Conservation (phyloP, 2,888 invertebrate species). For the Thelaira solivaga region DNA sequence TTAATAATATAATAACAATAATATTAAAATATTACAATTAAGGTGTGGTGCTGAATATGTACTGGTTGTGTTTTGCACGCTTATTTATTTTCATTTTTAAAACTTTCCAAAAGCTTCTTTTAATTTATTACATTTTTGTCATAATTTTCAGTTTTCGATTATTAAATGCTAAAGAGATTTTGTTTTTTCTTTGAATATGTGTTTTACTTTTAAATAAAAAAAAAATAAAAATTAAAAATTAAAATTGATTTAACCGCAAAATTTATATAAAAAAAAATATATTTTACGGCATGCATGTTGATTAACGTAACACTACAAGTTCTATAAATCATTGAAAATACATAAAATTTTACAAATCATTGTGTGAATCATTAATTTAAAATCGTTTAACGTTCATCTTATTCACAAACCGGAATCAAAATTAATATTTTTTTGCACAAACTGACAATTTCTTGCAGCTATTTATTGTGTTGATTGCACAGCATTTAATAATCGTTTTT, state of each 20-base stretch:
- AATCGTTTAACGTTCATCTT: slow-evolving; percentile 46
- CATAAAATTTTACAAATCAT: slow-evolving; percentile 4
- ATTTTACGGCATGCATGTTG: no score
- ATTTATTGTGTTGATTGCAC: slow-evolving; percentile 54
- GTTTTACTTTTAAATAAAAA: no score
- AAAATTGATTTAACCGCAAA: no score
- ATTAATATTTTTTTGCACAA: neutral
- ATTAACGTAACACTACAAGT: slow-evolving; percentile 2
- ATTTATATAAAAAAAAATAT: no score
- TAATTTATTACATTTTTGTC: slow-evolving; percentile 19
- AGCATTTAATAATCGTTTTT: slow-evolving; percentile 49
- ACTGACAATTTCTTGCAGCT: slow-evolving; percentile 39
- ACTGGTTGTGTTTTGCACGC: slow-evolving; percentile 14
- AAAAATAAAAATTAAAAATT: no score
- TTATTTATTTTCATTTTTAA: neutral
- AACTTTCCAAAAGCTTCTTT: slow-evolving; percentile 37
- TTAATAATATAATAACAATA: no score
- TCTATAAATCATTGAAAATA: neutral
- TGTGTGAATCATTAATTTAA: slow-evolving; percentile 48
- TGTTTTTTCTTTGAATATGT: no score
- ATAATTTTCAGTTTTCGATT: slow-evolving; percentile 17
- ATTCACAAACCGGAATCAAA: slow-evolving; percentile 51
- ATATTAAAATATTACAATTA: slow-evolving; percentile 39
- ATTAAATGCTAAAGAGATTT: slow-evolving; percentile 14
- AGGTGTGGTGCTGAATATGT: slow-evolving; percentile 53